phyloP scores from a whole-genome alignment of 2,113 vertebrate species.

The Phrynosoma platyrhinos region DNA sequence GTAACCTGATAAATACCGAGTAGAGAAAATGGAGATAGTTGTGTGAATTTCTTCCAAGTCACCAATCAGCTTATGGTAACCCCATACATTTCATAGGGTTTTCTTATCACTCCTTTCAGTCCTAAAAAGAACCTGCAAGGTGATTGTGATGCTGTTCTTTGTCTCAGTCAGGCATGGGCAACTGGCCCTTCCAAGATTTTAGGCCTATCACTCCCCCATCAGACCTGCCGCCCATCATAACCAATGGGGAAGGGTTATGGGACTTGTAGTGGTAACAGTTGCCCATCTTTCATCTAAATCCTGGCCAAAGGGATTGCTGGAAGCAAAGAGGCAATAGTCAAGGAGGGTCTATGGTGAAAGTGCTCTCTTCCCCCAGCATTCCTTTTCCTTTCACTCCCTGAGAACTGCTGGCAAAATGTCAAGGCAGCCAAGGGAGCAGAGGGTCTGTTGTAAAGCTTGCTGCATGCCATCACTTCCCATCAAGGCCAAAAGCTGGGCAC shows the following conservation, averaged over 20 bases:
- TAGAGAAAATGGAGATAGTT: background rate
- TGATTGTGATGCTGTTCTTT: too few species aligned
- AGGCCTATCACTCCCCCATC: background rate
- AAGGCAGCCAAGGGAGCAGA: background rate
- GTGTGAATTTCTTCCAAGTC: background rate
- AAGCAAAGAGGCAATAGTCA: background rate
- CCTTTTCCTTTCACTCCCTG: background rate
- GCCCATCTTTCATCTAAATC: background rate
- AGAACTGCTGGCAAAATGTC: background rate
- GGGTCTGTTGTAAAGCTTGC: background rate
- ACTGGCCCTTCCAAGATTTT: background rate
- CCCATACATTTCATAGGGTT: too few species aligned
- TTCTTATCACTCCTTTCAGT: too few species aligned
- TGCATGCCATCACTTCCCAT: conserved; percentile 15
- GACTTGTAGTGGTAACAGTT: background rate
- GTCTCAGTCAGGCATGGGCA: too few species aligned
- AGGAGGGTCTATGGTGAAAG: background rate
- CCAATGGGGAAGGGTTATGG: background rate
- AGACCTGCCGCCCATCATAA: background rate
- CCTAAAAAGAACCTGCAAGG: too few species aligned
- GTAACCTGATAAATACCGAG: background rate
- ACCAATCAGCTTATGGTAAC: too few species aligned
- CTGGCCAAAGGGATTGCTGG: too few species aligned
- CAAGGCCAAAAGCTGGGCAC: conserved; percentile 11
- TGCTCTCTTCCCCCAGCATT: background rate